These are phyloP conservation scores for Oegoconia quadripuncta DNA, from an alignment of 2,888 invertebrate species.

Conservation along the genomic window DNA sequence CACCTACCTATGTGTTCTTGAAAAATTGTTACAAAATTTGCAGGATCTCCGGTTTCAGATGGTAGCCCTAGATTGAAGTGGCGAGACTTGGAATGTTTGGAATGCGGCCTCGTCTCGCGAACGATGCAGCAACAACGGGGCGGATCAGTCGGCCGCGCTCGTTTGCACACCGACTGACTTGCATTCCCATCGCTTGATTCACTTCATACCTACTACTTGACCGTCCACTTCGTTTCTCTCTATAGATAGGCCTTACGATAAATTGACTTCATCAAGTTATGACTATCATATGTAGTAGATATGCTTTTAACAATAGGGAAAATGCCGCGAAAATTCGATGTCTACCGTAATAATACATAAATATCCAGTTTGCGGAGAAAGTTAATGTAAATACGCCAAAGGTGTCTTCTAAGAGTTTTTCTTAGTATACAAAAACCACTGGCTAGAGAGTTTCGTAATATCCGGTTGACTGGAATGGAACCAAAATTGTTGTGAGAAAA, in stretches of 20 bases:
- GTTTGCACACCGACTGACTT: constrained; percentile 17
- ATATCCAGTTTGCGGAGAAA: neutral
- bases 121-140: constrained; percentile 47
- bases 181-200: constrained; percentile 43
- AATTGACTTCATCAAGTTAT: too few species aligned
- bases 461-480: constrained; percentile 3
- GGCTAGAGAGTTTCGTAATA: constrained; percentile 7
- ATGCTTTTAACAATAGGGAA: too few species aligned
- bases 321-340: too few species aligned
- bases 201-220: constrained; percentile 16
- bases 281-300: too few species aligned
- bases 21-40: too few species aligned
- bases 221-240: constrained; percentile 5
- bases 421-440: neutral
- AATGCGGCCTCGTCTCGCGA: constrained; percentile 51
- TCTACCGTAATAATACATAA: too few species aligned
- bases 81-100: constrained; percentile 51
- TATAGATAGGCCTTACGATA: neutral
- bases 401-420: neutral
- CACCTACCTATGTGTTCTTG: too few species aligned
- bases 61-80: too few species aligned
- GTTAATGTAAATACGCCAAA: neutral
- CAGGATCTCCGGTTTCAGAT: too few species aligned
- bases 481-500: constrained; percentile 14
- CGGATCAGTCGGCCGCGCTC: constrained; percentile 20